Conservation (phyloP, 23 tunicate genomes). For the Pegea sp. region DNA sequence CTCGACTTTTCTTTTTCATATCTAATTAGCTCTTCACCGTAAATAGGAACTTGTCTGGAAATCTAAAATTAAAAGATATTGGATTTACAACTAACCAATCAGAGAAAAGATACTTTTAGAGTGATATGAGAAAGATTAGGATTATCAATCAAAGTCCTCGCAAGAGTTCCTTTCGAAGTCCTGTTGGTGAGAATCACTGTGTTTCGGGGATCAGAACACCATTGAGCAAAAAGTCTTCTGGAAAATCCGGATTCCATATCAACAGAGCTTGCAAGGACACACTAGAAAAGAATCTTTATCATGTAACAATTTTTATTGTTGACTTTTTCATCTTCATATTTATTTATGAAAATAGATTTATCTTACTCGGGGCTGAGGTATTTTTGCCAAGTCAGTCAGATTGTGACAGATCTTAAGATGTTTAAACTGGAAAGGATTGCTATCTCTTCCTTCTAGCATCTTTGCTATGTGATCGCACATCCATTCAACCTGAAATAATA, state of each 20-base stretch:
- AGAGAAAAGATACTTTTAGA: conserved; percentile 11
- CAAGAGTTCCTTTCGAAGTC: conserved; percentile 60
- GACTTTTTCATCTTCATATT: neutral
- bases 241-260: conserved; percentile 88
- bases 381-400: conserved; percentile 62
- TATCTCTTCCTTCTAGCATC: conserved; percentile 56
- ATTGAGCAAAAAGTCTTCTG: conserved; percentile 59
- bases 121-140: conserved; percentile 22
- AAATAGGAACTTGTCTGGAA: conserved; percentile 48
- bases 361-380: conserved; percentile 64
- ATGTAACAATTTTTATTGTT: neutral
- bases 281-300: too few species aligned
- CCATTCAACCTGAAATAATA: conserved; percentile 72
- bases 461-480: conserved; percentile 94
- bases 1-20: conserved; percentile 44
- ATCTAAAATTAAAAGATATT: too few species aligned
- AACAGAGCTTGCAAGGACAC: conserved; percentile 75
- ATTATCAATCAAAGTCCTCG: conserved; percentile 46
- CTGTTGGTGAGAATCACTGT: conserved; percentile 70
- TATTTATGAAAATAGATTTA: neutral
- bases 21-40: conserved; percentile 81
- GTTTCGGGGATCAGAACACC: conserved; percentile 85
- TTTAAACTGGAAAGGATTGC: conserved; percentile 85
- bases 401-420: conserved; percentile 75
- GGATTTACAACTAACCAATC: too few species aligned